Conservation (phyloP, 1,140 invertebrate genomes). For the Macrotrachela quadricornifera region DNA sequence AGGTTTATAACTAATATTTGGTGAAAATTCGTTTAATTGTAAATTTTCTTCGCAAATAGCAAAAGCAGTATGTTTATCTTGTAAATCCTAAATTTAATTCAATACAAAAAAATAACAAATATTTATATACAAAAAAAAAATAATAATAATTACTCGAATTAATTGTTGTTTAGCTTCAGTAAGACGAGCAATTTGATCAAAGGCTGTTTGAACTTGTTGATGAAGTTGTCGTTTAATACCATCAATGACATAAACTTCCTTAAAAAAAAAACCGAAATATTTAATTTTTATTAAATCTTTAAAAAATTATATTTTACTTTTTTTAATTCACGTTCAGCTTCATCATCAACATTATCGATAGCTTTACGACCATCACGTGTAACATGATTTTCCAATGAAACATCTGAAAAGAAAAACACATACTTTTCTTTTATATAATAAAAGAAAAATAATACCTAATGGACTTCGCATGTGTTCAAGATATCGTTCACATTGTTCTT, state of each 20-base stretch:
- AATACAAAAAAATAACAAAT: too few species aligned
- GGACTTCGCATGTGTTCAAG: constrained; percentile 39
- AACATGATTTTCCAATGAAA: constrained; percentile 52
- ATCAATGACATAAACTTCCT: constrained; percentile 52
- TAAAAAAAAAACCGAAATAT: constrained; percentile 14
- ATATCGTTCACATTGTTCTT: constrained; percentile 43
- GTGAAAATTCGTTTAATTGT: constrained; percentile 49
- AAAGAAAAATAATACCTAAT: neutral
- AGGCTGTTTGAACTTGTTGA: constrained; percentile 48
- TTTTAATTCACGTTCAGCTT: constrained; percentile 54
- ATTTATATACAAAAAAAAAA: too few species aligned
- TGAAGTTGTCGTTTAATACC: constrained; percentile 47
- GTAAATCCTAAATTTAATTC: constrained; percentile 43
- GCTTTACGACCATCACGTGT: constrained; percentile 51
- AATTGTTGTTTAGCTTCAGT: constrained; percentile 55
- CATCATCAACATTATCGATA: constrained; percentile 59
- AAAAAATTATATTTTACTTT: too few species aligned
- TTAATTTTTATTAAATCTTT: neutral
- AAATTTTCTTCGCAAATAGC: constrained; percentile 45
- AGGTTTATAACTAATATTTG: constrained; percentile 54
- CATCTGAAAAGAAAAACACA: constrained; percentile 22
- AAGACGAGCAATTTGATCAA: constrained; percentile 58
- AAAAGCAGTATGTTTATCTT: constrained; percentile 52
- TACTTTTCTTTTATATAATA: too few species aligned
- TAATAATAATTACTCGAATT: constrained; percentile 9